These are phyloP conservation scores for Gymnocheta viridis DNA, from an alignment of 2,888 invertebrate genomes.

Conservation along the genomic window DNA sequence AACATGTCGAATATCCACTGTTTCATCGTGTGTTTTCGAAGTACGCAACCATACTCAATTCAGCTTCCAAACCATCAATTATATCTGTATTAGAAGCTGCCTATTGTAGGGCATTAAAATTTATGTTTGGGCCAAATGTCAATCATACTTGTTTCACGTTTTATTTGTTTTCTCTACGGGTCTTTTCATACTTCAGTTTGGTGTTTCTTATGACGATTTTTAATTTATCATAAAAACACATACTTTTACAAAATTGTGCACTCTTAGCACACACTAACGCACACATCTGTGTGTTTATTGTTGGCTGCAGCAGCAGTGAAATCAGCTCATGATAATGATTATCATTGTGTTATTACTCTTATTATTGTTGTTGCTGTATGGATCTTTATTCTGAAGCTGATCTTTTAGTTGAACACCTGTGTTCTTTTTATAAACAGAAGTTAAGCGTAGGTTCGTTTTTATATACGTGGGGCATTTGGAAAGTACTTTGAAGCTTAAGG, in stretches of 20 bases:
- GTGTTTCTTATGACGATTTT: slow-evolving; percentile 46
- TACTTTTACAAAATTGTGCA: slow-evolving; percentile 10
- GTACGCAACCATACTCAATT: background rate
- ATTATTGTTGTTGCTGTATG: slow-evolving; percentile 42
- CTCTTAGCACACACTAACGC: background rate
- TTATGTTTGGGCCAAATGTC: slow-evolving; percentile 43
- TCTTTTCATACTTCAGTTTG: slow-evolving; percentile 58
- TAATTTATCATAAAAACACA: slow-evolving; percentile 24
- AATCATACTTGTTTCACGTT: slow-evolving; percentile 59
- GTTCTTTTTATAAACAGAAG: slow-evolving; percentile 67
- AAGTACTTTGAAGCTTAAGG: background rate
- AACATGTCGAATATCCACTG: too few species aligned
- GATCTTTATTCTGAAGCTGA: slow-evolving; percentile 52
- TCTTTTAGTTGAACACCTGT: slow-evolving; percentile 70
- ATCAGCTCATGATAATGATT: slow-evolving; percentile 61
- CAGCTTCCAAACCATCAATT: background rate
- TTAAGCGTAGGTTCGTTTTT: slow-evolving; percentile 61
- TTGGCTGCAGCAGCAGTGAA: slow-evolving; percentile 31
- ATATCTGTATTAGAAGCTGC: too few species aligned
- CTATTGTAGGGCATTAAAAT: slow-evolving; percentile 23
- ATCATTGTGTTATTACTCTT: slow-evolving; percentile 60
- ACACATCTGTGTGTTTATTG: background rate
- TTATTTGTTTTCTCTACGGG: slow-evolving; percentile 47
- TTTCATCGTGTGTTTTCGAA: background rate
- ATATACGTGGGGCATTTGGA: background rate